Evolutionary conservation across 1,140 invertebrate species (phyloP).

Genomic region (Drosophila burlai): DNA sequence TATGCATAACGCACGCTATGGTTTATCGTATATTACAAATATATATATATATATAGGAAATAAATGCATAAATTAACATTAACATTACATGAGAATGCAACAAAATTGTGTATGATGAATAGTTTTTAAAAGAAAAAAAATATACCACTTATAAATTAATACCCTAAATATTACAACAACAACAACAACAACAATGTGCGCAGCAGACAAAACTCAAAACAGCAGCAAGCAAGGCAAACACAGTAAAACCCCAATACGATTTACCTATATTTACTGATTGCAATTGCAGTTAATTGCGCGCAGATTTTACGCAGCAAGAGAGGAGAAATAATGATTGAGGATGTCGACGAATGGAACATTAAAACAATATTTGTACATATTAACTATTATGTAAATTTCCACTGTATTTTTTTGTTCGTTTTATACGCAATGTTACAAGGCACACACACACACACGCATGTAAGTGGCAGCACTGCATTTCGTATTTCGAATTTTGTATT

Average conservation of each 20-base stretch:
- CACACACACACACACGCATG: slow-evolving; percentile 58
- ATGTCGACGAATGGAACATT: slow-evolving; percentile 18
- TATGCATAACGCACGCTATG: slow-evolving; percentile 58
- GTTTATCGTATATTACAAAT: slow-evolving; percentile 61
- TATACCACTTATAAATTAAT: slow-evolving; percentile 68
- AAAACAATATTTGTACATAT: slow-evolving; percentile 68
- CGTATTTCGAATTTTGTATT: slow-evolving; percentile 43
- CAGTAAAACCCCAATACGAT: slow-evolving; percentile 19
- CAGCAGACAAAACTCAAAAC: slow-evolving; percentile 53
- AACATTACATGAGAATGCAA: slow-evolving; percentile 36
- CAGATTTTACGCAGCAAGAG: slow-evolving; percentile 47
- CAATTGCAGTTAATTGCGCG: slow-evolving; percentile 52
- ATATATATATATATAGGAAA: slow-evolving; percentile 64
- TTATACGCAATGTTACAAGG: slow-evolving; percentile 65
- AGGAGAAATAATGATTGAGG: slow-evolving; percentile 7
- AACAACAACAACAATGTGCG: slow-evolving; percentile 44
- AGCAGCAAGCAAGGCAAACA: background rate
- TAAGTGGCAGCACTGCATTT: slow-evolving; percentile 62
- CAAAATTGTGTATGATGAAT: slow-evolving; percentile 59
- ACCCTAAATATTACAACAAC: slow-evolving; percentile 36
- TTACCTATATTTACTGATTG: slow-evolving; percentile 49
- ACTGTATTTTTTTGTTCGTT: slow-evolving; percentile 60
- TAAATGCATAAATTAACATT: slow-evolving; percentile 60
- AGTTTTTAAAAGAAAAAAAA: slow-evolving; percentile 60
- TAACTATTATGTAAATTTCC: slow-evolving; percentile 80